Conservation (phyloP, 1,140 invertebrate genomes). For the Triops longicaudatus region DNA sequence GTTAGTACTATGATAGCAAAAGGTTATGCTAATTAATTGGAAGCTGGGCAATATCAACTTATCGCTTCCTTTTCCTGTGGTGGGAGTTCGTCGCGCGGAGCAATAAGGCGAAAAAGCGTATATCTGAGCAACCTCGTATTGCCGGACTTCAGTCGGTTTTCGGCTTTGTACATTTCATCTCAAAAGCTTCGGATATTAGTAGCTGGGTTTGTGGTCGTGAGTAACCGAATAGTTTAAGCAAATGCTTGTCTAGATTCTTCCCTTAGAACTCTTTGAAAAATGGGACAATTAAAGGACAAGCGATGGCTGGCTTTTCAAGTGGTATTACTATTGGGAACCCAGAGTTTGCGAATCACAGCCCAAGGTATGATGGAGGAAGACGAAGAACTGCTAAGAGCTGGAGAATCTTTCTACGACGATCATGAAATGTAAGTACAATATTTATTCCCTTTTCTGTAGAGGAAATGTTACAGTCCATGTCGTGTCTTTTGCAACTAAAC, state of each 20-base stretch:
- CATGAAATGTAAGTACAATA: neutral
- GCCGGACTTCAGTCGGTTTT: conserved; percentile 5
- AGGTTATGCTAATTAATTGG: neutral
- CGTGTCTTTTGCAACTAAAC: too few relatives aligned
- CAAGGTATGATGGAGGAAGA: conserved; percentile 3
- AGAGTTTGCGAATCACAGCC: neutral
- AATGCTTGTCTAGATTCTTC: neutral
- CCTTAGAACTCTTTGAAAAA: neutral
- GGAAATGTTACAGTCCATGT: neutral
- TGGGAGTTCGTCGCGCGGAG: neutral
- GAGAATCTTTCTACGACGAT: neutral
- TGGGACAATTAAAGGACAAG: neutral
- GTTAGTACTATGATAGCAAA: neutral
- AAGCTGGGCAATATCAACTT: neutral
- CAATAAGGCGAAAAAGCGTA: neutral
- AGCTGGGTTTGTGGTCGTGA: neutral
- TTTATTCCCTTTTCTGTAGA: neutral
- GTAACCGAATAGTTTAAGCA: neutral
- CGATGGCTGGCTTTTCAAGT: neutral
- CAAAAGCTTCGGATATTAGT: neutral
- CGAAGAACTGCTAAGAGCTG: neutral
- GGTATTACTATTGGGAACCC: neutral
- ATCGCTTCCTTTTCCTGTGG: conserved; percentile 10
- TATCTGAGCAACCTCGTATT: neutral
- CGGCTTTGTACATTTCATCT: neutral